These are phyloP conservation scores for Myzus persicae DNA, from an alignment of 1,140 invertebrate genomes.

Conservation along the genomic window DNA sequence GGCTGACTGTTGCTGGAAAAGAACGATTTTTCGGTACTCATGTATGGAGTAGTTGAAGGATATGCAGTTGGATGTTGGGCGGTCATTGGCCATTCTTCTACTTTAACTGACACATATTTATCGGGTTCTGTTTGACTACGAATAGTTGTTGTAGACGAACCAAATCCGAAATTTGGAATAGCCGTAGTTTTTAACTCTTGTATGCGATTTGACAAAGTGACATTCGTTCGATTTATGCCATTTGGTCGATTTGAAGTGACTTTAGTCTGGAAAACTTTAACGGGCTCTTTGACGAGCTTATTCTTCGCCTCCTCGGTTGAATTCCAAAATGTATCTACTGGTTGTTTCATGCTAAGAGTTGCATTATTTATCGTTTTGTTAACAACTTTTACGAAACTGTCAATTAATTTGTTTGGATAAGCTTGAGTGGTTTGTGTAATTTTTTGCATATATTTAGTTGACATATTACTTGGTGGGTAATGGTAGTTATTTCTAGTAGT, in stretches of 20 bases:
- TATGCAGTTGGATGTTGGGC: neutral
- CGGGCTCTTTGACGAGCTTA: slow-evolving; percentile 18
- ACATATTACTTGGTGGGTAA: slow-evolving; percentile 49
- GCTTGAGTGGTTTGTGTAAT: slow-evolving; percentile 40
- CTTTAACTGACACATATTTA: slow-evolving; percentile 29
- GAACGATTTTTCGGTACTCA: slow-evolving; percentile 44
- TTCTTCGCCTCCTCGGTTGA: slow-evolving; percentile 3
- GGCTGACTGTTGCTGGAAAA: neutral
- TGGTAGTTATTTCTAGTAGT: slow-evolving; percentile 45
- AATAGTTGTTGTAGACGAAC: neutral
- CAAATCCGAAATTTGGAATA: neutral
- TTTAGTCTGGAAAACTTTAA: slow-evolving; percentile 35
- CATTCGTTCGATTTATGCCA: slow-evolving; percentile 42
- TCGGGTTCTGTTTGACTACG: slow-evolving; percentile 14
- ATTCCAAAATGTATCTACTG: neutral
- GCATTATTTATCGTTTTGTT: slow-evolving; percentile 5
- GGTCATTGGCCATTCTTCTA: slow-evolving; percentile 37
- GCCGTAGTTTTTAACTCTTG: slow-evolving; percentile 37
- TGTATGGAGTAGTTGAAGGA: neutral
- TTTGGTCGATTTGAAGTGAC: slow-evolving; percentile 28
- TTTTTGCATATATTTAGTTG: slow-evolving; percentile 50
- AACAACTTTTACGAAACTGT: slow-evolving; percentile 6
- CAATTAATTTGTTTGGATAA: slow-evolving; percentile 31
- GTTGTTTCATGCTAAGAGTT: neutral
- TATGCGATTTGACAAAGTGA: slow-evolving; percentile 48